These are phyloP conservation scores for Eudasyphora cyanicolor DNA, from an alignment of 2,888 invertebrate species.

Conservation along the genomic window DNA sequence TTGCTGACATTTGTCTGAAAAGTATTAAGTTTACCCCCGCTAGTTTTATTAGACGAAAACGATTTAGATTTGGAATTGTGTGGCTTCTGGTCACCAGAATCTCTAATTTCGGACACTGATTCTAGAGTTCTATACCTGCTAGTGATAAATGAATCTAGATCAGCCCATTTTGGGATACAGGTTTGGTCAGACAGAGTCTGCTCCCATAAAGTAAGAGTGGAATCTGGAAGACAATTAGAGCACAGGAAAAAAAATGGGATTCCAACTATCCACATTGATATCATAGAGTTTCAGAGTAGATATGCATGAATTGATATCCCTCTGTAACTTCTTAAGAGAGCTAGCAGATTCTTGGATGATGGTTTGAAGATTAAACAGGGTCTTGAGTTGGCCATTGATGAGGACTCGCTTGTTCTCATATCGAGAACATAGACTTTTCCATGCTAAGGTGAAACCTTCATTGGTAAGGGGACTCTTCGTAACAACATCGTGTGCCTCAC, in stretches of 20 bases:
- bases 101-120: slow-evolving; percentile 7
- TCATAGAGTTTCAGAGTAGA: too few relatives aligned
- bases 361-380: not conserved
- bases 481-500: too few relatives aligned
- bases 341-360: not conserved
- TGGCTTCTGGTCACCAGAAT: not conserved
- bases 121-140: slow-evolving; percentile 24
- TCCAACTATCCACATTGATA: too few relatives aligned
- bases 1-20: not conserved
- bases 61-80: not conserved
- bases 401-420: not conserved
- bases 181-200: not conserved
- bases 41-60: too few relatives aligned
- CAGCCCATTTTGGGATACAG: slow-evolving; percentile 40
- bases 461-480: too few relatives aligned
- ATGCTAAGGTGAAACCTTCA: too few relatives aligned
- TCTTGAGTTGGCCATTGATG: not conserved
- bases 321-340: not conserved
- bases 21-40: too few relatives aligned
- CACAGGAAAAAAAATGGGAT: too few relatives aligned
- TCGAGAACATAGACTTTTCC: too few relatives aligned
- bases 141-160: slow-evolving; percentile 38
- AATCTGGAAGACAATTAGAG: too few relatives aligned
- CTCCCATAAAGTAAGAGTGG: too few relatives aligned
- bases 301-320: too few relatives aligned